phyloP scores from a whole-genome alignment of 2,797 vertebrate genomes.

The Schizopygopsis malacanthus region DNA sequence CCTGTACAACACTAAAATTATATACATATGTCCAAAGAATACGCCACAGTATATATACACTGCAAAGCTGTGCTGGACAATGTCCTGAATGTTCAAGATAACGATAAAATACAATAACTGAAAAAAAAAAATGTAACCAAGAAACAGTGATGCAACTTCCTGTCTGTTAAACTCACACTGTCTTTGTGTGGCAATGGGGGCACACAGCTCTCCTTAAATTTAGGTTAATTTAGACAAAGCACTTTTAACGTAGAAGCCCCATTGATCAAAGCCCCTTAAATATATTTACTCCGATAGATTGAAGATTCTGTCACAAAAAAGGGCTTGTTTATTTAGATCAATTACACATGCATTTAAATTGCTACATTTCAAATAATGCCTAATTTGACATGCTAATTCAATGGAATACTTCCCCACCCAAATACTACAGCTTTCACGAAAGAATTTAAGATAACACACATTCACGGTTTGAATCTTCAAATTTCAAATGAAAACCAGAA shows the following conservation, averaged over 20 bases:
- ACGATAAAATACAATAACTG: constrained; percentile 40
- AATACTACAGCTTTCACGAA: constrained; percentile 24
- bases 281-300: constrained; percentile 34
- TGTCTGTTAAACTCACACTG: constrained; percentile 33
- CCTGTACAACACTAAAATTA: constrained; percentile 71
- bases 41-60: constrained; percentile 68
- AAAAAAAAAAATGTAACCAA: constrained; percentile 1
- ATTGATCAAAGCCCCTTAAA: not conserved
- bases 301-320: constrained; percentile 10
- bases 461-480: constrained; percentile 1
- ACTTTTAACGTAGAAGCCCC: constrained; percentile 31
- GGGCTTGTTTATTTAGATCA: constrained; percentile 13
- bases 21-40: constrained; percentile 73
- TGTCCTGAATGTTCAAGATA: constrained; percentile 66
- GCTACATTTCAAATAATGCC: constrained; percentile 59
- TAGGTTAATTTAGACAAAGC: constrained; percentile 25
- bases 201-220: constrained; percentile 48
- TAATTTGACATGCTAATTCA: constrained; percentile 55
- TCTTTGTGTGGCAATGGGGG: constrained; percentile 45
- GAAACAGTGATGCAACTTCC: constrained; percentile 43
- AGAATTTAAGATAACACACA: constrained; percentile 12
- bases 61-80: constrained; percentile 73
- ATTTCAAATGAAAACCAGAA: constrained; percentile 38
- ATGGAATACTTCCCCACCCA: constrained; percentile 42
- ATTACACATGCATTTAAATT: constrained; percentile 58